Base-by-base conservation (phyloP, 2,797 vertebrate genomes). In the Crenichthys baileyi region DNA sequence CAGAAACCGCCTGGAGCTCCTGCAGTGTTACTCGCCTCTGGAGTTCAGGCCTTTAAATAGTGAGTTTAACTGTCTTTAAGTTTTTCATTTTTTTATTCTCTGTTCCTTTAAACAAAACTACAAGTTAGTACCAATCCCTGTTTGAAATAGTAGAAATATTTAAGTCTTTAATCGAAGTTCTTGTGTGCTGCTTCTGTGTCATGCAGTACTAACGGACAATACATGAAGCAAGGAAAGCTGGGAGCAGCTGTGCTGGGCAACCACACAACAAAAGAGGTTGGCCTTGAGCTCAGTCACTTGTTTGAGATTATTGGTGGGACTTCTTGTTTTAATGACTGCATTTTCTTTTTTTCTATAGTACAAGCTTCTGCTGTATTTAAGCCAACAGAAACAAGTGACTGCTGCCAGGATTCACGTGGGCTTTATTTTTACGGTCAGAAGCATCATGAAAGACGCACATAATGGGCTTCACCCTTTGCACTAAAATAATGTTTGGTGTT, bases 141-240 rank as follows among this genome's bases (percentile, higher is more conserved):
- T 63, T 31, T 61, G 60, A 61, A 61, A 61, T 31, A 16, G 60
- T 63, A 61, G 29, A 63, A 63, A 36, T 36, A 20, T 36, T 31
- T 24, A 41, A n/a, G 16, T 65, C 29, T 78, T 11, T 41, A 31
- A 70, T 60, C 53, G 26, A 81, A 48, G 80, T 50, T 9, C 39
- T 39, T 73, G 72, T 60, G n/a, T 76, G 29, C 44, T 9, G 0
- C 41, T 72, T 51, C 31, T 91, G 50, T 86, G 44, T 83, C 48
- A 73, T 92, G 1, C 93, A 99, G 98, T 84, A 93, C 95, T 77
- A 98, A 96, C 0, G 97, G 97, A 83, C 97, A 98, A 56, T 99
- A 99, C 77, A 76, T 95, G 87, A 99, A 98, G 92, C 98, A 99
- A 88, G 98, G 98, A 36, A 99, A 98, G 92, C 96, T 98, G 70